Evolutionary conservation across 2,113 vertebrate species (phyloP).

Genomic region (Dipodomys merriami): DNA sequence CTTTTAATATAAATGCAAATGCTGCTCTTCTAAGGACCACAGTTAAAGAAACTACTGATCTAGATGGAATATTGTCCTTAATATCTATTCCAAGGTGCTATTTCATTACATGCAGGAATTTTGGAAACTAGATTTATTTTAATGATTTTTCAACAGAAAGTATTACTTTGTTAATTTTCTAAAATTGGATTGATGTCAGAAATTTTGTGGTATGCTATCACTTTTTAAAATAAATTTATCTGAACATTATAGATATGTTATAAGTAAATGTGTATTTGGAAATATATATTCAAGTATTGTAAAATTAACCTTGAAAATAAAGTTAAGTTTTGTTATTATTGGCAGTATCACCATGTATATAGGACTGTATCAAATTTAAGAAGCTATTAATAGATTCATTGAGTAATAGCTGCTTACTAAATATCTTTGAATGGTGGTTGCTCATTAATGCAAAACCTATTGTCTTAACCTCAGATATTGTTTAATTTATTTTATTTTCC

Average conservation of each 20-base stretch:
- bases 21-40: neutral
- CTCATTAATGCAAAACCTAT: neutral
- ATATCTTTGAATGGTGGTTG: neutral
- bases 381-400: neutral
- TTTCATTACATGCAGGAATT: neutral
- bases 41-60: neutral
- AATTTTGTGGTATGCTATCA: neutral
- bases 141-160: neutral
- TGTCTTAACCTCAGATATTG: neutral
- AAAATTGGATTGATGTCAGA: neutral
- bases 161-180: neutral
- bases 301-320: neutral
- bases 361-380: neutral
- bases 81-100: constrained; percentile 12
- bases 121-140: neutral
- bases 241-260: neutral
- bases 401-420: too few relatives aligned
- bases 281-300: neutral
- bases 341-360: neutral
- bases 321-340: neutral
- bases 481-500: too few relatives aligned
- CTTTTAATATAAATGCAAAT: neutral
- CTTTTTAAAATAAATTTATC: neutral
- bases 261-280: too few relatives aligned
- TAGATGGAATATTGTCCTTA: constrained; percentile 24